Evolutionary conservation across 2,888 invertebrate genomes (phyloP), one percentile per base, ranked within the genome.

Genomic region (Coelinius sp.): DNA sequence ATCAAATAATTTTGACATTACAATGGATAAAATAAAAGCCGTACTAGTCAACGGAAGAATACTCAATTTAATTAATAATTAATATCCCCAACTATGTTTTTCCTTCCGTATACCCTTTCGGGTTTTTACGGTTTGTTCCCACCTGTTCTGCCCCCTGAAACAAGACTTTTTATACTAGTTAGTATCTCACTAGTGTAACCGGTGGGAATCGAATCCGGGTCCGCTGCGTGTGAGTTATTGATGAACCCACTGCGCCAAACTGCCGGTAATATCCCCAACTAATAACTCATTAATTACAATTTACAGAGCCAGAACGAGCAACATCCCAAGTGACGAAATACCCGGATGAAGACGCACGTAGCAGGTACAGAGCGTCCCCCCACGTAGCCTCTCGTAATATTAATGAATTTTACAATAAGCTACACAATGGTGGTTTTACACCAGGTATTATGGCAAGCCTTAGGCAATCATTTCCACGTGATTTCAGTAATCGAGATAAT

Each of bases 351-450:
- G 68, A 75, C 70, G 76, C 76, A 74, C 74, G 68, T 76, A 87
- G 82, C 87, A 87, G 87, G 87, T 87, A 87, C 80, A 85, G 79
- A 79, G 78, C 71, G 67, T 52, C 67, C 27, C 49, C 67, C 27
- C 49, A 67, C 52, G 41, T 81, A 79, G 81, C 78, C 77, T 78
- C 78, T 76, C 79, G 78, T 79, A 81, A 76, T 79, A 77, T 68
- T 82, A 81, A 76, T 78, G 76, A 82, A 75, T 78, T 78, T 62
- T 76, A 79, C 71, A 76, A 76, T 78, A 77, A 72, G 66, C 68
- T 75, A 76, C 79, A 81, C 70, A 77, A 73, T 31, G 62, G 68
- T 68, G 63, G 62, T 44, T 76, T 75, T 71, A 68, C 73, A 31
- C 76, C 77, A 6, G 73, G 73, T n/a, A 71, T 74, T 49, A 62